phyloP scores from a whole-genome alignment of 2,797 vertebrate genomes.

The Otolemur crassicaudatus region DNA sequence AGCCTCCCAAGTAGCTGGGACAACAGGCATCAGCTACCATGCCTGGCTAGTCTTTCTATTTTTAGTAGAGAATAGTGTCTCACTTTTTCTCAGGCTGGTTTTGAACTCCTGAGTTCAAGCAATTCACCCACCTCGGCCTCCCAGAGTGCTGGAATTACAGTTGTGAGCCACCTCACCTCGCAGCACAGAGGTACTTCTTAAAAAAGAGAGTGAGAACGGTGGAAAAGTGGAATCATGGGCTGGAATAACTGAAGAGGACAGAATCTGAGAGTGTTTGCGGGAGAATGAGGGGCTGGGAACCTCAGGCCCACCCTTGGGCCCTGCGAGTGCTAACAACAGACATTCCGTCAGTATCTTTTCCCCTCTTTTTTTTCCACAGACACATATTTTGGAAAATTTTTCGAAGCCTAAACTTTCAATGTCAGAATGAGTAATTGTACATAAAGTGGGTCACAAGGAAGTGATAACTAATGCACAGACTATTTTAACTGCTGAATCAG shows the following conservation, averaged over 20 bases:
- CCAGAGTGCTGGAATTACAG: no score
- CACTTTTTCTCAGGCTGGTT: no score
- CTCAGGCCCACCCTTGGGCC: background rate
- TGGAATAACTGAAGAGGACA: background rate
- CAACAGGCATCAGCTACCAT: no score
- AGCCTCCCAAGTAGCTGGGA: no score
- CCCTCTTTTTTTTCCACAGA: background rate
- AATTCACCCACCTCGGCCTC: no score
- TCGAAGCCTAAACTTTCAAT: constrained; percentile 57
- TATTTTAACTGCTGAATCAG: constrained; percentile 78
- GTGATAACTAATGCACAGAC: constrained; percentile 56
- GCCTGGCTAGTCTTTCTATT: no score
- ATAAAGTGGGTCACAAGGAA: constrained; percentile 79
- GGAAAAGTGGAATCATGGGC: background rate
- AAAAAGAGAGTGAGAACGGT: background rate
- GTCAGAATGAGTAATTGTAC: constrained; percentile 64
- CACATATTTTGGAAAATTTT: constrained; percentile 40
- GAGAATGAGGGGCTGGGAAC: background rate
- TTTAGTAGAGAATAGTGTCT: no score
- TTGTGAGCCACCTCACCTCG: no score
- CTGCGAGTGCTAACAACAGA: background rate
- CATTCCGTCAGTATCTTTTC: background rate
- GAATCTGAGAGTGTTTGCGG: background rate
- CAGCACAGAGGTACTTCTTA: background rate
- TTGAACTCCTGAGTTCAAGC: no score